These are phyloP conservation scores for Tragelaphus scriptus DNA, from an alignment of 2,113 vertebrate genomes.

Conservation along the genomic window DNA sequence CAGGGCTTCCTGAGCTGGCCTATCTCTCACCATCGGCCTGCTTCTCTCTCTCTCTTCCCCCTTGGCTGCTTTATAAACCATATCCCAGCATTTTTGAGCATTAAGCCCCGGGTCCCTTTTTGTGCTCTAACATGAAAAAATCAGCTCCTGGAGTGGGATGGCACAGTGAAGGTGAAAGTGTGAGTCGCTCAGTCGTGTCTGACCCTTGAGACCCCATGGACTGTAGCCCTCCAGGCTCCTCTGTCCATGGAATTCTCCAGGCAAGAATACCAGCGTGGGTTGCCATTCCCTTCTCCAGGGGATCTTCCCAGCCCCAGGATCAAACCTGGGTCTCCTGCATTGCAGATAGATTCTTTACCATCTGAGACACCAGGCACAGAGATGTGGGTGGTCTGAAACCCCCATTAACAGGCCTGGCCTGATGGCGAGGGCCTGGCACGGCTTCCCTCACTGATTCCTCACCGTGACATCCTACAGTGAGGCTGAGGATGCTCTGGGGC, in stretches of 20 bases:
- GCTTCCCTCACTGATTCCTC: background rate
- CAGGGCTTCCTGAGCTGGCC: background rate
- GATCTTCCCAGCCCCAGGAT: background rate
- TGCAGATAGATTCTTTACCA: background rate
- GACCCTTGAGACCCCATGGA: background rate
- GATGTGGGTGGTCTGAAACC: background rate
- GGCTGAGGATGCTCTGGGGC: background rate
- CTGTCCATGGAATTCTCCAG: background rate
- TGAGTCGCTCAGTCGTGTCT: background rate
- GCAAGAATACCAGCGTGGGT: background rate
- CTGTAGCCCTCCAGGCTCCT: background rate
- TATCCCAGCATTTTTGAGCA: background rate
- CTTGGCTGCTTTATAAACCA: background rate
- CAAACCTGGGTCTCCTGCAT: background rate
- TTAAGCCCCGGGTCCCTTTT: background rate
- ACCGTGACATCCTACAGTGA: rapidly evolving
- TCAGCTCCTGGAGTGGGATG: background rate
- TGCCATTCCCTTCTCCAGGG: background rate
- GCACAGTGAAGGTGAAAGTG: background rate
- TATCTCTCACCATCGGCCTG: background rate
- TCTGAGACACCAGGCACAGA: background rate
- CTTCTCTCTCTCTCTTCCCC: background rate
- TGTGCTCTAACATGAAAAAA: background rate
- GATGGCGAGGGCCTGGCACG: rapidly evolving
- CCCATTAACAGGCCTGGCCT: background rate